Conservation (phyloP, 2,113 vertebrate genomes). For the Megaceryle maxima region DNA sequence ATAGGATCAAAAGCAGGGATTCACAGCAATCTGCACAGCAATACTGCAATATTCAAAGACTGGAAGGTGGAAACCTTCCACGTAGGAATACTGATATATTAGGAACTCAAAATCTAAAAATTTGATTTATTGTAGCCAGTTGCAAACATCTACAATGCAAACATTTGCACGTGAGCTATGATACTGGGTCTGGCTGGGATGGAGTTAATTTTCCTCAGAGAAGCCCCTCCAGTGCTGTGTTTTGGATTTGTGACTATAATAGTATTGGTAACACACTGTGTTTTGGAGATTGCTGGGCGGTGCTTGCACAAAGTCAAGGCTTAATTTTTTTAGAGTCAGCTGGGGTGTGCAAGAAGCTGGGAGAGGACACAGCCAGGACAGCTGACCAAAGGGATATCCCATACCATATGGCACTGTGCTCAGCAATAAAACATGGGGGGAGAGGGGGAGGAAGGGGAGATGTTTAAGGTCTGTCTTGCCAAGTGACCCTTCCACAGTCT, state of each 20-base stretch:
- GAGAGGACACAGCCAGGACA: not conserved
- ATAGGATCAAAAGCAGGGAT: not conserved
- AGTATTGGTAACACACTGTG: fast-evolving
- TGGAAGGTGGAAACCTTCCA: not conserved
- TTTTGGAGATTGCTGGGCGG: not conserved
- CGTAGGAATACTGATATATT: fast-evolving
- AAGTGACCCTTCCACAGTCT: not conserved
- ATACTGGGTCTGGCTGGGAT: not conserved
- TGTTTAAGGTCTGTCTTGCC: not conserved
- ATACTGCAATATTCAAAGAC: not conserved
- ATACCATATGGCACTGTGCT: not conserved
- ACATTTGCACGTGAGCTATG: not conserved
- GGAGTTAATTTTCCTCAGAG: not conserved
- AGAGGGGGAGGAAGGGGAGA: not conserved
- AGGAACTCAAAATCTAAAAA: not conserved
- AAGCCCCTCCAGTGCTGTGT: fast-evolving
- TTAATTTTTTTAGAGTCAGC: not conserved
- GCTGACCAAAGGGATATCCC: not conserved
- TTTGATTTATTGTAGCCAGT: not conserved
- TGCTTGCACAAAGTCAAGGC: not conserved
- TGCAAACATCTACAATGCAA: not conserved
- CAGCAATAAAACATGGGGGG: not conserved
- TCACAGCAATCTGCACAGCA: not conserved
- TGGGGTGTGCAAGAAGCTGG: not conserved
- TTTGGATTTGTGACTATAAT: not conserved